Evolutionary conservation across 2,888 invertebrate species (phyloP), one percentile per base, ranked within the genome.

Genomic region (Pediacus dermestoides): DNA sequence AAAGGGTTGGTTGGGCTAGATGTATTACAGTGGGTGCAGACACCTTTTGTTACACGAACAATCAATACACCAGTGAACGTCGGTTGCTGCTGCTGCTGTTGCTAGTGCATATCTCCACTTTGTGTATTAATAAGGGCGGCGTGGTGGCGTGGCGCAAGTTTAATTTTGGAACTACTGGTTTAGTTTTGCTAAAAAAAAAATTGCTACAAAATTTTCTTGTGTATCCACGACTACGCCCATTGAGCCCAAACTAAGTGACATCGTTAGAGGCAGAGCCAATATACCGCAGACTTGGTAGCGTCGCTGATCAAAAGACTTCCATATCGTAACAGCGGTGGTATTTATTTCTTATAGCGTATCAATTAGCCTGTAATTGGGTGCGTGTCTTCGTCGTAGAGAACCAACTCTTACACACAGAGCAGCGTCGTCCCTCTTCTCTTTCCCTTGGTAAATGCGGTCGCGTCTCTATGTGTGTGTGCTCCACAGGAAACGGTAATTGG

Each of bases 401-500:
- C n/a, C n/a, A n/a, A n/a, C n/a, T n/a, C n/a, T n/a, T n/a, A n/a
- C n/a, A n/a, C 7, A 14, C 8, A 28, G 3, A 28, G 12, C 12
- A 14, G 14, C 12, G 13, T 3, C 28, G 12, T 13, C n/a, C 14
- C 12, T 11, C 4, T 3, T 23, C 23, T 23, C 23, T 23, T 3
- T 23, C 23, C 10, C 8, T 23, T 23, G 3, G 4, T 7, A 4
- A 7, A 40, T 47, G 53, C 52, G 53, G 55, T 54, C 46, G 52
- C n/a, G 4, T 12, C 14, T 10, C 11, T 11, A 11, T n/a, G 34
- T 11, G 21, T 16, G 28, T 51, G 50, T 48, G 49, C 53, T 54
- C 54, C 57, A 53, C 60, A 59, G 61, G 60, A 63, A 61, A 59
- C 61, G 58, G 59, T 66, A 66, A 66, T 66, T 66, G 66, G 64